Base-by-base conservation (phyloP, 2,113 vertebrate genomes). In the Syngnathus scovelli region DNA sequence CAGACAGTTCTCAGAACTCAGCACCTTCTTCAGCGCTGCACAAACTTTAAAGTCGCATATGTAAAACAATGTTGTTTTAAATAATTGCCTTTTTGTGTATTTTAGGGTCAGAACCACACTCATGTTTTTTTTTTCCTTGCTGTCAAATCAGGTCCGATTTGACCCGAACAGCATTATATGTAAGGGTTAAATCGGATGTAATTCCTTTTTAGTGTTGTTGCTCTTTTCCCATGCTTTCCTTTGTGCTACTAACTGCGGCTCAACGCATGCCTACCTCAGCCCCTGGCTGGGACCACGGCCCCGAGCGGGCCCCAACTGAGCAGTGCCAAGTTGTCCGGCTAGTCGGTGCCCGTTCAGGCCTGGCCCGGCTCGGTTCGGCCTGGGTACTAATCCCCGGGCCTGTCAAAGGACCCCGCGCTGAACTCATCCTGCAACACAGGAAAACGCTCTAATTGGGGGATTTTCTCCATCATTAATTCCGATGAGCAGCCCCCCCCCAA, bases 361-460 rank as follows among this genome's bases (percentile, higher is more conserved):
- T 13, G 38, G 54, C 49, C 27, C 65, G 12, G 79, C 78, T 68
- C 70, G 27, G 76, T 68, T 76, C 55, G 15, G 77, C 72, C 76
- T 59, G 59, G 74, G 79, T 85, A 67, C 80, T 91, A 91, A 92
- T 91, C 91, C 89, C 75, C n/a, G n/a, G 79, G 78, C 71, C 83
- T 90, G 87, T 90, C 89, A 88, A 86, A 85, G 85, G 81, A 87
- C 84, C 88, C 79, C 21, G 72, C 75, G 77, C 88, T 91, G 90
- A 92, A 91, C 90, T 90, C 88, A 90, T 90, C 89, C 88, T 87
- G 85, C 79, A 85, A 88, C 83, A 84, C 84, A 88, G 87, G 88
- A 89, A 90, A 92, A 88, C 75, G 84, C 87, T 88, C 89, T 92
- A 92, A 92, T 92, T 92, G 91, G 91, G 86, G 90, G 91, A 92